Evolutionary conservation across 2,113 vertebrate species (phyloP).

Genomic region (Xerus inauris): DNA sequence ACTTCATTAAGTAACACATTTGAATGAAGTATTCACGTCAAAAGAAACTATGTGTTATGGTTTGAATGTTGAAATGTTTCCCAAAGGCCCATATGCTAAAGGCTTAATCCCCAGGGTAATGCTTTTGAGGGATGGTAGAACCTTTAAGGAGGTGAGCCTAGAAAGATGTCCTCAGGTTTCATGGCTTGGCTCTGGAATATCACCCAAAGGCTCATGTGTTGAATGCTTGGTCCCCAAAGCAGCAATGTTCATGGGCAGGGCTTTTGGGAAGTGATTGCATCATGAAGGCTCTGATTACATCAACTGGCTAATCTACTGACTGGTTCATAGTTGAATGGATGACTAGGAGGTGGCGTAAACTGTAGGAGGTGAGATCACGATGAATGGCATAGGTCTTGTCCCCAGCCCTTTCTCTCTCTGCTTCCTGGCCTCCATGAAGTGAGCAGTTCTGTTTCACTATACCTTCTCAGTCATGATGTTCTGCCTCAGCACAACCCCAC

Average conservation of each 20-base stretch:
- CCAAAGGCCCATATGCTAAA: not conserved
- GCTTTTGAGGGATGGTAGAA: not conserved
- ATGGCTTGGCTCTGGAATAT: too few species aligned
- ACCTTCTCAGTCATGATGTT: not conserved
- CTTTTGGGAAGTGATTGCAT: too few species aligned
- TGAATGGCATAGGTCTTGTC: too few species aligned
- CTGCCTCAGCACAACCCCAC: not conserved
- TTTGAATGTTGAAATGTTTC: not conserved
- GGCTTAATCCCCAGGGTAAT: not conserved
- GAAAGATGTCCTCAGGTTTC: not conserved
- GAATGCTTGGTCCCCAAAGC: too few species aligned
- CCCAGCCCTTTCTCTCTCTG: not conserved
- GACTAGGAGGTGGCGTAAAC: too few species aligned
- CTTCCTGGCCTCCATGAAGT: not conserved
- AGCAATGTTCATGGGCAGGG: too few species aligned
- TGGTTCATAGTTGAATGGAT: too few species aligned
- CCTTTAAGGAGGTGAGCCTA: not conserved
- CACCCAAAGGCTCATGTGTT: too few species aligned
- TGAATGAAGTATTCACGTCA: not conserved
- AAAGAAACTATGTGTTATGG: not conserved
- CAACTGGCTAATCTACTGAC: not conserved
- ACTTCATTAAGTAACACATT: not conserved
- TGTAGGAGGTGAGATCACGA: too few species aligned
- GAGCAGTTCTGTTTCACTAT: not conserved
- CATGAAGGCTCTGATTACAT: not conserved